Conservation (phyloP, 2,888 invertebrate genomes). For the Tiliacea citrago region DNA sequence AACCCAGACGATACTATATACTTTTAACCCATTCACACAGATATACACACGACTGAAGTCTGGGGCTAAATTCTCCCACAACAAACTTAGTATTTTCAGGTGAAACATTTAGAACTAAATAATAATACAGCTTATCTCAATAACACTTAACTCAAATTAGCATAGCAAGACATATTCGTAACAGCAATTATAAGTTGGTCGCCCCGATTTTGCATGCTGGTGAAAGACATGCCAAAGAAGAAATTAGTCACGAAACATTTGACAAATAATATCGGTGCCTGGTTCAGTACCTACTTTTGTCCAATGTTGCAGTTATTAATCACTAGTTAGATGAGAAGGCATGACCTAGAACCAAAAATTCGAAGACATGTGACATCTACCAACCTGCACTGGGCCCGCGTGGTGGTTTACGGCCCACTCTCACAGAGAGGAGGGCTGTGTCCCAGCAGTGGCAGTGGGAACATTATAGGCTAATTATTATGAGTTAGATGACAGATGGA, state of each 20-base stretch:
- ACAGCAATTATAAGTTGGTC: constrained; percentile 38
- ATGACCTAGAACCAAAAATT: too few species aligned
- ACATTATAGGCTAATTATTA: too few species aligned
- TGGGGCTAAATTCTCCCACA: constrained; percentile 66
- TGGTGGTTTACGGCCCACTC: too few species aligned
- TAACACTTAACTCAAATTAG: constrained; percentile 42
- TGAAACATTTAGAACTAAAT: not conserved
- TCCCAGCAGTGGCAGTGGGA: too few species aligned
- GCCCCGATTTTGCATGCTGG: constrained; percentile 57
- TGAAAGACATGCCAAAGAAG: constrained; percentile 69
- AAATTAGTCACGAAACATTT: constrained; percentile 69
- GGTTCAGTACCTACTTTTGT: constrained; percentile 5
- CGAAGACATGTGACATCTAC: too few species aligned
- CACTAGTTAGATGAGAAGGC: not conserved
- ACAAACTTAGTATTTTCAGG: constrained; percentile 47
- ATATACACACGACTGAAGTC: constrained; percentile 68
- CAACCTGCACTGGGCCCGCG: too few species aligned
- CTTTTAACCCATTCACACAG: constrained; percentile 68
- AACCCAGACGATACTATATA: constrained; percentile 81
- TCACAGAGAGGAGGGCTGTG: too few species aligned
- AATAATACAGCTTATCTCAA: constrained; percentile 14
- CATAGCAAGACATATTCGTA: constrained; percentile 40
- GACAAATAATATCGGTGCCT: constrained; percentile 52
- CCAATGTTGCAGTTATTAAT: constrained; percentile 18
- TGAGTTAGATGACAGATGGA: not conserved